Evolutionary conservation across 2,113 vertebrate species (phyloP).

Genomic region (Vidua chalybeata): DNA sequence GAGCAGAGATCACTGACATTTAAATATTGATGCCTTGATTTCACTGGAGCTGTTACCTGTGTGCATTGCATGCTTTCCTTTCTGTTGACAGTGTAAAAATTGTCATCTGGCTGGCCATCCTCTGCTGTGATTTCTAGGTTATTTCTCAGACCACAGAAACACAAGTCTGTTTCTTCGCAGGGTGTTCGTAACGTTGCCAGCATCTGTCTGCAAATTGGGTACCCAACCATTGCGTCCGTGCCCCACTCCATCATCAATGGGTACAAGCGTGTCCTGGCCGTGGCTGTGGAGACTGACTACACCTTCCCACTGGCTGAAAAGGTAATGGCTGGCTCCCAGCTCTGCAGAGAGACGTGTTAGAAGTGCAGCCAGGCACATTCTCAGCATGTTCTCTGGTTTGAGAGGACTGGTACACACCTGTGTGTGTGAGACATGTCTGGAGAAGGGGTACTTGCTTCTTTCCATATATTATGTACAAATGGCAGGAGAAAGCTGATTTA

Average conservation of each 20-base stretch:
- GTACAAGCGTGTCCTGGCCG: conserved; percentile 93
- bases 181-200: conserved; percentile 97
- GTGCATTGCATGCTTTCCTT: accelerated
- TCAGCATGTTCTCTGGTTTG: accelerated
- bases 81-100: accelerated
- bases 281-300: conserved; percentile 93
- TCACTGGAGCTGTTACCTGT: neutral
- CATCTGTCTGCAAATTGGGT: conserved; percentile 95
- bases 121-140: neutral
- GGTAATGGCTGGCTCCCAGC: conserved; percentile 68
- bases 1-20: neutral
- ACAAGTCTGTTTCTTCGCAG: conserved; percentile 39
- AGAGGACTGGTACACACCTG: accelerated
- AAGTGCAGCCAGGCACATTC: accelerated
- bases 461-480: accelerated
- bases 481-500: neutral
- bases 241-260: conserved; percentile 95
- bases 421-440: accelerated
- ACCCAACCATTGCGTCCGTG: conserved; percentile 93
- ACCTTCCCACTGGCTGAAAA: conserved; percentile 97
- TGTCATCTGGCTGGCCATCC: accelerated
- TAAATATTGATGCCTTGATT: neutral
- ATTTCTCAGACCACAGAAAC: neutral
- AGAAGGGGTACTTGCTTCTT: neutral
- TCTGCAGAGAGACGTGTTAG: accelerated